Conservation (phyloP, 2,888 invertebrate genomes). For the Neoitamus cyanurus region DNA sequence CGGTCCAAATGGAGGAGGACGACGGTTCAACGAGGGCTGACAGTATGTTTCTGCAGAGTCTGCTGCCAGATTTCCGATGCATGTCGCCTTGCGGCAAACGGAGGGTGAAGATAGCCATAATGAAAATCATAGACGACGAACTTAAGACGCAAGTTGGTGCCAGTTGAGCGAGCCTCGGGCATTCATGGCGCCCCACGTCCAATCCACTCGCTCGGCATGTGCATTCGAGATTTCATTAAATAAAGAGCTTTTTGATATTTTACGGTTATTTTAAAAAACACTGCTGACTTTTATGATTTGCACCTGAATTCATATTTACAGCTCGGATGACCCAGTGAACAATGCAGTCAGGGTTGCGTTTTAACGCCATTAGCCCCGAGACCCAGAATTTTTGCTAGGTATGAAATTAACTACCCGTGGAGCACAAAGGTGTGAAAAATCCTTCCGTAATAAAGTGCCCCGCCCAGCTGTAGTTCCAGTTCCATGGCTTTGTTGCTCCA, state of each 20-base stretch:
- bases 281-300: not conserved
- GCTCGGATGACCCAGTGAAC: not conserved
- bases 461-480: not conserved
- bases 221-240: not conserved
- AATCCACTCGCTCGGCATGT: not conserved
- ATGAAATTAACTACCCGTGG: not conserved
- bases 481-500: not conserved
- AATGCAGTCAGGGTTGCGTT: not conserved
- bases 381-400: not conserved
- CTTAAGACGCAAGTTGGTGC: not conserved
- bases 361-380: not conserved
- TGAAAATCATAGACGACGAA: conserved; percentile 20
- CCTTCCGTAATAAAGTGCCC: not conserved
- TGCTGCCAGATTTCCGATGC: conserved; percentile 19
- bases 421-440: not conserved
- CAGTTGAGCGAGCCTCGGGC: not conserved
- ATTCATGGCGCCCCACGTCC: not conserved
- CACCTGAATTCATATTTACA: not conserved
- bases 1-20: not conserved
- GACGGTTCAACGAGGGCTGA: not conserved
- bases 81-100: not conserved
- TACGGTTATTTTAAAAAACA: not conserved
- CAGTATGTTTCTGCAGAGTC: not conserved
- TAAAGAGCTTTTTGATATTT: not conserved
- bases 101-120: conserved; percentile 9